Evolutionary conservation across 2,113 vertebrate genomes (phyloP).

Genomic region (Illadopsis cleaveri): DNA sequence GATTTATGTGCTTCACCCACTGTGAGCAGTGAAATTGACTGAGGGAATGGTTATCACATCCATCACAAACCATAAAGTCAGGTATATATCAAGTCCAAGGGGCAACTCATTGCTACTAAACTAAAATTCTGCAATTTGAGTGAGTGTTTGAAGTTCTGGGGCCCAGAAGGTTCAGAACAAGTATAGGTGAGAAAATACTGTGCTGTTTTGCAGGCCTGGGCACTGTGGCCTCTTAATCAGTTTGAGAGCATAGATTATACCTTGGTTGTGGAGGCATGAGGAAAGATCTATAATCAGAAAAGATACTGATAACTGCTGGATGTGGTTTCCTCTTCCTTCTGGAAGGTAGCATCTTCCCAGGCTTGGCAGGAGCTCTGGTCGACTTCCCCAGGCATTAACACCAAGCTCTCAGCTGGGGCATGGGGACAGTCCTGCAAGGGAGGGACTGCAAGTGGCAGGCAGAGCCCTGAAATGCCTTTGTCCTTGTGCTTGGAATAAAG

Average conservation of each 20-base stretch:
- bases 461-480: neutral
- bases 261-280: neutral
- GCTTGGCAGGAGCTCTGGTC: neutral
- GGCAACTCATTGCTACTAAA: neutral
- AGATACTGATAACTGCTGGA: neutral
- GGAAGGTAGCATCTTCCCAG: neutral
- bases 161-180: neutral
- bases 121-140: neutral
- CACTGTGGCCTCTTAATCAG: neutral
- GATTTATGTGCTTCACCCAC: neutral
- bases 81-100: neutral
- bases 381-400: neutral
- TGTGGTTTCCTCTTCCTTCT: neutral
- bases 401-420: neutral
- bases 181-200: rapidly evolving
- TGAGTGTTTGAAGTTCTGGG: neutral
- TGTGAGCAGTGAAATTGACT: neutral
- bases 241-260: neutral
- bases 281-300: neutral
- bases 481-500: neutral
- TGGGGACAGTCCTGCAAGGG: neutral
- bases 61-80: neutral
- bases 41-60: neutral
- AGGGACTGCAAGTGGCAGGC: neutral
- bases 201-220: neutral